phyloP scores from a whole-genome alignment of 2,113 vertebrate species.

The Neopipo cinnamomea region DNA sequence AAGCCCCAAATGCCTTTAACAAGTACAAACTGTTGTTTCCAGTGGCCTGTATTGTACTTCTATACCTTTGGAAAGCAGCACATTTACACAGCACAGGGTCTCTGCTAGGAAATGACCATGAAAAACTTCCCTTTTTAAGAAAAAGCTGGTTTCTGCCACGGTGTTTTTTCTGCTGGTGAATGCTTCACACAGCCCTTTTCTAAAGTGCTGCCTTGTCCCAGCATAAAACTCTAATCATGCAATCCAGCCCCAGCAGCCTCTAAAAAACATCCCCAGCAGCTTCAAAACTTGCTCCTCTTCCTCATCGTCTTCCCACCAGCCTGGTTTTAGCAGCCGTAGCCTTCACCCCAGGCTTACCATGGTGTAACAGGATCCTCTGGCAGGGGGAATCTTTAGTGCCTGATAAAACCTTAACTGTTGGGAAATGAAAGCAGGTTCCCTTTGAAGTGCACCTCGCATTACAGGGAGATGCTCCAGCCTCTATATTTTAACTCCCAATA shows the following conservation, averaged over 20 bases:
- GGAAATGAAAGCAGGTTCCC: slow-evolving; percentile 39
- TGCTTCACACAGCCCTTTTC: neutral
- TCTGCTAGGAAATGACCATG: neutral
- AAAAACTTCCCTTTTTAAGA: neutral
- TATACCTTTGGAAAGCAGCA: neutral
- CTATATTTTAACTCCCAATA: slow-evolving; percentile 47
- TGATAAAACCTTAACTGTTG: slow-evolving; percentile 50
- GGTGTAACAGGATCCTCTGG: slow-evolving; percentile 63
- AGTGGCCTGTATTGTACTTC: neutral
- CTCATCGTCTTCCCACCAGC: neutral
- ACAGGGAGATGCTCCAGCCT: slow-evolving; percentile 1
- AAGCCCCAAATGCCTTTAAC: neutral
- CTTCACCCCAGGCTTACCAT: neutral
- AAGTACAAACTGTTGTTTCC: neutral
- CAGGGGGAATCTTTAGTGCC: slow-evolving; percentile 50
- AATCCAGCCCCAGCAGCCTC: neutral
- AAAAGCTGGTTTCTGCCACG: neutral
- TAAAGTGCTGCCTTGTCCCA: neutral
- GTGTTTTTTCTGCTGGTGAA: neutral
- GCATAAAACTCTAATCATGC: fast-evolving
- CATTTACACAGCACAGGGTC: neutral
- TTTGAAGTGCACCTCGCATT: slow-evolving; percentile 55
- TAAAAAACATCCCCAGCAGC: neutral
- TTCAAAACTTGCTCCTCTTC: neutral
- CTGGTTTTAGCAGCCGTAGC: neutral